Evolutionary conservation across 2,888 invertebrate species (phyloP).

Genomic region (Rotaria macrura): DNA sequence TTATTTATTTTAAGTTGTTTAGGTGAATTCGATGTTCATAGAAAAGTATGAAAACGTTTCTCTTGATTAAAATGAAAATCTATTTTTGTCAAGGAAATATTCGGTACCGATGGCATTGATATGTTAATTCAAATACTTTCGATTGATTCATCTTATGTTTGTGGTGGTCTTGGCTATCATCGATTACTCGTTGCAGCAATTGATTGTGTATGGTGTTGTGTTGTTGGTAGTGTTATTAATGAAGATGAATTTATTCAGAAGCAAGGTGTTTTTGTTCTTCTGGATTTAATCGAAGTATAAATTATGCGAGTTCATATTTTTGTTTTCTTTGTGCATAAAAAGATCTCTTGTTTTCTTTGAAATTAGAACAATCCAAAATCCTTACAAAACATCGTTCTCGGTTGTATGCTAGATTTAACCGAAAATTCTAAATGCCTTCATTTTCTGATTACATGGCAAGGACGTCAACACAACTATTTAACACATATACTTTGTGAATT

Average conservation of each 20-base stretch:
- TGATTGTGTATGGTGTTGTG: slow-evolving; percentile 46
- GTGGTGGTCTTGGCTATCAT: slow-evolving; percentile 49
- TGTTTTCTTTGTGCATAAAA: background rate
- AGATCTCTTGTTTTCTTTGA: background rate
- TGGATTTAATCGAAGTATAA: slow-evolving; percentile 47
- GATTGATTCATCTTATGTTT: slow-evolving; percentile 42
- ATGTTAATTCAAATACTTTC: slow-evolving; percentile 44
- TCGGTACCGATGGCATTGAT: slow-evolving; percentile 46
- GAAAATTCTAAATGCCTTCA: slow-evolving; percentile 48
- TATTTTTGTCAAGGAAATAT: slow-evolving; percentile 42
- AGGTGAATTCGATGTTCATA: slow-evolving; percentile 48
- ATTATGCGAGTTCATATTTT: too few relatives aligned
- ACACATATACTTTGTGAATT: slow-evolving; percentile 48
- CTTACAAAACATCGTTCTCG: slow-evolving; percentile 47
- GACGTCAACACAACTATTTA: slow-evolving; percentile 40
- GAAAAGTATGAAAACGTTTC: slow-evolving; percentile 41
- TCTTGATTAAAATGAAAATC: background rate
- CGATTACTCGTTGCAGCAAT: slow-evolving; percentile 45
- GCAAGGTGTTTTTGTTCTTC: slow-evolving; percentile 47
- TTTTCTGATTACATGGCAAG: slow-evolving; percentile 48
- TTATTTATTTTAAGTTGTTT: slow-evolving; percentile 46
- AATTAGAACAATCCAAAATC: slow-evolving; percentile 18
- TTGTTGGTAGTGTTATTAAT: slow-evolving; percentile 45
- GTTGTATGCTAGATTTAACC: slow-evolving; percentile 47
- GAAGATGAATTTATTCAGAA: slow-evolving; percentile 50